Percentiles rank a stretch among this genome's conserved stretches.
phyloP scores from a whole-genome alignment of 1,140 invertebrate genomes.

The Daktulosphaira vitifoliae region DNA sequence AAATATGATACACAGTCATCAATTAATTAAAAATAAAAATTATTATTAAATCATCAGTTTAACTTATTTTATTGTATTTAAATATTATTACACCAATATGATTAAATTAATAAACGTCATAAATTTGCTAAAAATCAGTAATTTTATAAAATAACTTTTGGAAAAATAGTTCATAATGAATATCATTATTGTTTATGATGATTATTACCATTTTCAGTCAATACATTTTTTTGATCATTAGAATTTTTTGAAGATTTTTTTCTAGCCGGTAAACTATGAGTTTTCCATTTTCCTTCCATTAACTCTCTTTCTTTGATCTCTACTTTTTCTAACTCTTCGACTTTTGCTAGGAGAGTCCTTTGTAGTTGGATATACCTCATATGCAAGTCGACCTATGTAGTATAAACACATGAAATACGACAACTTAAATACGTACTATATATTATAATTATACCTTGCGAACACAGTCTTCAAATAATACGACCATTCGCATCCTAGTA shows the following conservation, averaged over 20 bases:
- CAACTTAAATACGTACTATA: too few species aligned
- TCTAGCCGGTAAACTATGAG: constrained; percentile 70
- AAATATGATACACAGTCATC: too few species aligned
- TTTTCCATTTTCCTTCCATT: constrained; percentile 76
- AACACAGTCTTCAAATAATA: constrained; percentile 90
- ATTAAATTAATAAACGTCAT: too few species aligned
- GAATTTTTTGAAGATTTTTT: constrained; percentile 50
- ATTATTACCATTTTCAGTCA: constrained; percentile 45
- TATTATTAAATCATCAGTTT: too few species aligned
- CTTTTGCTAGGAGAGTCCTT: constrained; percentile 72
- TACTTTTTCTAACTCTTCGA: constrained; percentile 72
- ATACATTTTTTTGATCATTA: constrained; percentile 45
- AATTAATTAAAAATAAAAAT: too few species aligned
- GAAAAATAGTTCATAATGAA: too few species aligned
- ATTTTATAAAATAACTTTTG: too few species aligned
- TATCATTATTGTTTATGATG: too few species aligned
- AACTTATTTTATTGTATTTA: too few species aligned
- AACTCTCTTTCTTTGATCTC: constrained; percentile 74
- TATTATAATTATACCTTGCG: constrained; percentile 57
- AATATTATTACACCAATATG: too few species aligned
- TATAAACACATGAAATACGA: not conserved
- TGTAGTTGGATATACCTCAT: constrained; percentile 85
- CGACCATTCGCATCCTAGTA: constrained; percentile 84
- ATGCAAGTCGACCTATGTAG: constrained; percentile 64
- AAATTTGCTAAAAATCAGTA: too few species aligned